These are phyloP conservation scores for Drosophila borborema DNA, from an alignment of 2,888 invertebrate species.

Conservation along the genomic window DNA sequence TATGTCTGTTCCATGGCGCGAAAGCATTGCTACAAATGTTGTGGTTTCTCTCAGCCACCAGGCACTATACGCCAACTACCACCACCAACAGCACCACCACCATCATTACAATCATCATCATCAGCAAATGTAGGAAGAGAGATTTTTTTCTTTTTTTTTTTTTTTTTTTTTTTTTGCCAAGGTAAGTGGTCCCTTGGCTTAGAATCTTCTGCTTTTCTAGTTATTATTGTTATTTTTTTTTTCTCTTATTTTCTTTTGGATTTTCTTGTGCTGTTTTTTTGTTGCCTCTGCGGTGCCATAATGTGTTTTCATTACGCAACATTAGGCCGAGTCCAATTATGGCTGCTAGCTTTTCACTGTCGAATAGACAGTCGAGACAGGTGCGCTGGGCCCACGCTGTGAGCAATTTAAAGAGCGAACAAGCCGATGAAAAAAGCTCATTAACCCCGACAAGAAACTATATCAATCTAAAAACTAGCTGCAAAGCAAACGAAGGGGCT, in stretches of 20 bases:
- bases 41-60: conserved; percentile 39
- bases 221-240: conserved; percentile 53
- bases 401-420: conserved; percentile 28
- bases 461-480: conserved; percentile 3
- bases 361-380: conserved; percentile 47
- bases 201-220: conserved; percentile 51
- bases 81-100: conserved; percentile 26
- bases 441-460: conserved; percentile 18
- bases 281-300: conserved; percentile 55
- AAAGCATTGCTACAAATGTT: conserved; percentile 65
- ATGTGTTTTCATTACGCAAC: conserved; percentile 79
- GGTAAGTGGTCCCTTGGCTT: conserved; percentile 35
- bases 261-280: conserved; percentile 26
- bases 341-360: conserved; percentile 67
- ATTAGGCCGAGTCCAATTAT: conserved; percentile 74
- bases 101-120: conserved; percentile 46
- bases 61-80: background rate
- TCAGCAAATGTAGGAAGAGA: conserved; percentile 37
- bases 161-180: background rate
- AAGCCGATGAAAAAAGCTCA: conserved; percentile 19
- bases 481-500: background rate
- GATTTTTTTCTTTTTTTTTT: background rate
- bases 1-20: conserved; percentile 46
- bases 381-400: conserved; percentile 61
- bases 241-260: conserved; percentile 25